phyloP scores from a whole-genome alignment of 2,888 invertebrate genomes.

The Neocrepidodera transversa region DNA sequence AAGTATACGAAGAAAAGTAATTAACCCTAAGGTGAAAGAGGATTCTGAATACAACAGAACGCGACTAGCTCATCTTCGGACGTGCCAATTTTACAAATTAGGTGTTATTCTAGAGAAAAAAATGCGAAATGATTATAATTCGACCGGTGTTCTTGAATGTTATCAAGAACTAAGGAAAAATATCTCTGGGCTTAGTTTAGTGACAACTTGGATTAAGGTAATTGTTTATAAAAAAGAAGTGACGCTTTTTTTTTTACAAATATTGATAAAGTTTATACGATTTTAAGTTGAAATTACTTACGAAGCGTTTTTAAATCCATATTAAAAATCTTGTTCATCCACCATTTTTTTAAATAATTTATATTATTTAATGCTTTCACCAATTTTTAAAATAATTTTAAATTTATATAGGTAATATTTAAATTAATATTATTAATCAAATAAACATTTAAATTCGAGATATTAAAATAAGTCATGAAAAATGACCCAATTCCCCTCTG shows the following conservation, averaged over 20 bases:
- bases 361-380: too few relatives aligned
- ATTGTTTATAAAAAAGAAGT: constrained; percentile 9
- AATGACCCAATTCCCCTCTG: too few relatives aligned
- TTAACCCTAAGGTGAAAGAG: constrained; percentile 22
- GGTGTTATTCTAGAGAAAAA: constrained; percentile 9
- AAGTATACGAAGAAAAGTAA: constrained; percentile 24
- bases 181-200: constrained; percentile 6
- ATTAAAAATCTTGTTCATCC: too few relatives aligned
- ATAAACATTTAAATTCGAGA: too few relatives aligned
- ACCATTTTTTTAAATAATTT: too few relatives aligned
- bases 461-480: too few relatives aligned
- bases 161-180: constrained; percentile 4
- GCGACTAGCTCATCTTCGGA: constrained; percentile 22
- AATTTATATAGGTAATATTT: too few relatives aligned
- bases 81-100: constrained; percentile 25
- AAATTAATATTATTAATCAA: too few relatives aligned
- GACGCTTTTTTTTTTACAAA: neutral
- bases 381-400: too few relatives aligned
- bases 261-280: neutral
- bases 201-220: constrained; percentile 4
- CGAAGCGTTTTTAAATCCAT: too few relatives aligned
- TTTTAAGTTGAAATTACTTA: too few relatives aligned
- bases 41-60: constrained; percentile 25
- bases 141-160: constrained; percentile 11
- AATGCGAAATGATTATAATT: constrained; percentile 18